Evolutionary conservation across 2,888 invertebrate species (phyloP), one percentile per base, ranked within the genome.

Genomic region (Phoronis australis): DNA sequence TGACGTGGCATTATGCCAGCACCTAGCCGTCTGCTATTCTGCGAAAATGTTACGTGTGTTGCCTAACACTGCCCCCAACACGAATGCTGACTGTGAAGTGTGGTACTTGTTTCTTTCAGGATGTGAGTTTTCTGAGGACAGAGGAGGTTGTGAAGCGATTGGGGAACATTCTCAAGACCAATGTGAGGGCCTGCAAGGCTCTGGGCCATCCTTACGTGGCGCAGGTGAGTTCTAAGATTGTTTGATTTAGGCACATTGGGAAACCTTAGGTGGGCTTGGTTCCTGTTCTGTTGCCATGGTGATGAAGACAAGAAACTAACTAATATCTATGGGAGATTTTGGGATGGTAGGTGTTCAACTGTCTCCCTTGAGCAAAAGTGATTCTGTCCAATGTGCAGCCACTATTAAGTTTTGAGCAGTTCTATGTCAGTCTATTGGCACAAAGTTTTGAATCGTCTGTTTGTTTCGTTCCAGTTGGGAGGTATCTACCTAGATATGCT

Each of bases 401-500:
- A n/a, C n/a, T n/a, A n/a, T n/a, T n/a, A n/a, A n/a, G n/a, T n/a
- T n/a, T n/a, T n/a, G n/a, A n/a, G n/a, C n/a, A n/a, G n/a, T n/a
- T n/a, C n/a, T n/a, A n/a, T n/a, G n/a, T n/a, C n/a, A n/a, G n/a
- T n/a, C n/a, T n/a, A n/a, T n/a, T n/a, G n/a, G n/a, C n/a, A n/a
- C n/a, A n/a, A n/a, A n/a, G n/a, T n/a, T n/a, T n/a, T n/a, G n/a
- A n/a, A n/a, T n/a, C n/a, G n/a, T n/a, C n/a, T n/a, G n/a, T n/a
- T n/a, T n/a, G n/a, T n/a, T n/a, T n/a, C n/a, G 15, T 12, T 73
- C 31, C 88, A 97, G 81, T 83, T 97, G 66, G 94, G 96, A 45
- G 84, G 94, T 71, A 97, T 99, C 78, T 99, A 97, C 80, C 82
- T 96, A 75, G 99, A 99, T 79, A 95, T 99, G 95, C 82, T 99